These are phyloP conservation scores for Drosophila anomelani DNA, from an alignment of 2,888 invertebrate genomes.

Conservation along the genomic window DNA sequence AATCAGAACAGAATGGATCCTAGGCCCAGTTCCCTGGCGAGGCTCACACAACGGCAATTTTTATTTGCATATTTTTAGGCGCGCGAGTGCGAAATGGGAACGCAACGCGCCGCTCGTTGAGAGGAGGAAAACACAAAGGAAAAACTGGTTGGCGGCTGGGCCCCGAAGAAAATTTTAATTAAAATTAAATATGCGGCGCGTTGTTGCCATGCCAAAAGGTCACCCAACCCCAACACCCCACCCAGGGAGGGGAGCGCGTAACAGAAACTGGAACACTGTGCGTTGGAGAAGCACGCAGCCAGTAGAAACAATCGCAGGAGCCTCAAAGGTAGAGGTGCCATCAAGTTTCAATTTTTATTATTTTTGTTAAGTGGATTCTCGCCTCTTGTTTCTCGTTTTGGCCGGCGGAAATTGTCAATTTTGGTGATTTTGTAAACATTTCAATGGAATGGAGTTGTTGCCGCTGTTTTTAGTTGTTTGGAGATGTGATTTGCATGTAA, in stretches of 20 bases:
- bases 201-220: constrained; percentile 59
- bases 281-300: constrained; percentile 41
- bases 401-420: constrained; percentile 57
- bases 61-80: constrained; percentile 73
- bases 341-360: constrained; percentile 21
- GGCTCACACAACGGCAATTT: constrained; percentile 43
- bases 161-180: constrained; percentile 69
- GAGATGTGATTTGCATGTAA: constrained; percentile 70
- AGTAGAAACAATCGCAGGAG: constrained; percentile 40
- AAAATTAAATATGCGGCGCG: constrained; percentile 75
- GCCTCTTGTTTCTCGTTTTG: constrained; percentile 21
- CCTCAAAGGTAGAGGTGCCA: background rate
- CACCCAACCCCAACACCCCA: constrained; percentile 1
- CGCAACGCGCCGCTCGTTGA: constrained; percentile 14
- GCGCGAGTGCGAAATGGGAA: constrained; percentile 53
- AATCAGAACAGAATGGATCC: constrained; percentile 27
- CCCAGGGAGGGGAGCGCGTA: background rate
- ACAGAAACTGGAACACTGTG: constrained; percentile 24
- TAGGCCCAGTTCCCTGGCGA: background rate
- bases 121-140: constrained; percentile 14
- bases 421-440: constrained; percentile 44
- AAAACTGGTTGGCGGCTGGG: constrained; percentile 6
- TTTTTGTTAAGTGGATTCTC: constrained; percentile 33
- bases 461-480: constrained; percentile 23
- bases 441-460: constrained; percentile 26